Evolutionary conservation across 92 coral and sea anemone species (phyloP).

Genomic region (Palythoa grandis): DNA sequence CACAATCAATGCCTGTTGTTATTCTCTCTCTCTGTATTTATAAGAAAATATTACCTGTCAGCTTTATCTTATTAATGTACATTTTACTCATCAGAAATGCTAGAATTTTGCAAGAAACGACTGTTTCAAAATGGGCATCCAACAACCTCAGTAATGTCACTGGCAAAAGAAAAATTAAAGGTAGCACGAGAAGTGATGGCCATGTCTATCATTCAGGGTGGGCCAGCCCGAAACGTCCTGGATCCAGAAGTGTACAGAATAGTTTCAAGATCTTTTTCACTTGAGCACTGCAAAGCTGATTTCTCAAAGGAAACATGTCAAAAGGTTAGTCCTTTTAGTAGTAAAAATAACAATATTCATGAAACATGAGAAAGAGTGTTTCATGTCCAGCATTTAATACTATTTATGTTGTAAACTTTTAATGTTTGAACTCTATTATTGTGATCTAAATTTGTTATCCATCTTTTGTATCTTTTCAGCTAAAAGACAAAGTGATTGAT

Average conservation of each 20-base stretch:
- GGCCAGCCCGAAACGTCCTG: conserved; percentile 64
- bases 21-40: conserved; percentile 15
- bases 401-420: background rate
- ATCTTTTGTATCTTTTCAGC: conserved; percentile 12
- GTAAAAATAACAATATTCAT: conserved; percentile 21
- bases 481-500: conserved; percentile 56
- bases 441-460: background rate
- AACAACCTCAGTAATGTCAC: conserved; percentile 47
- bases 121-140: conserved; percentile 62
- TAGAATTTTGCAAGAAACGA: conserved; percentile 47
- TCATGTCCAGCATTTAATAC: conserved; percentile 5
- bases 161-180: conserved; percentile 46
- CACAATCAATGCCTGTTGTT: conserved; percentile 2
- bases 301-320: conserved; percentile 44
- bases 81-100: conserved; percentile 53
- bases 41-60: conserved; percentile 14
- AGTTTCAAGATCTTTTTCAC: conserved; percentile 48
- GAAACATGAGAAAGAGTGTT: conserved; percentile 11
- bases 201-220: conserved; percentile 69
- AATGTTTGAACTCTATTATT: background rate
- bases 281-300: conserved; percentile 48
- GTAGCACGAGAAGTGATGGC: conserved; percentile 70
- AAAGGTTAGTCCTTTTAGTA: conserved; percentile 45
- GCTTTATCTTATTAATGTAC: conserved; percentile 11
- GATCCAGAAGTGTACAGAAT: conserved; percentile 45